Evolutionary conservation across 2,797 vertebrate genomes (phyloP).

Genomic region (Alauda arvensis): DNA sequence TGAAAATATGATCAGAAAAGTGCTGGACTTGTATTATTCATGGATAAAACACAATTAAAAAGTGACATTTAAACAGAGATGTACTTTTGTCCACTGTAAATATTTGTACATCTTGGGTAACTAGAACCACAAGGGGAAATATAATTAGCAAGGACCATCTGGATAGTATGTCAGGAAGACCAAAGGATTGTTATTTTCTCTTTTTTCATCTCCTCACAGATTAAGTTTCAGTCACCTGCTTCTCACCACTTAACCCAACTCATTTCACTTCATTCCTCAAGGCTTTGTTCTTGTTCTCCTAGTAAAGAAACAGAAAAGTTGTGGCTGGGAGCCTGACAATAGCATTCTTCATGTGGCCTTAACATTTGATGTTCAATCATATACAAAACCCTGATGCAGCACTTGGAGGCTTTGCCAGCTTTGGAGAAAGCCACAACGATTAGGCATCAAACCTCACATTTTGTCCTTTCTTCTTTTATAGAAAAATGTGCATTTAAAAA

Average conservation of each 20-base stretch:
- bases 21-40: not conserved
- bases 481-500: not conserved
- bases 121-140: not conserved
- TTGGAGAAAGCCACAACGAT: not conserved
- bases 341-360: not conserved
- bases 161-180: not conserved
- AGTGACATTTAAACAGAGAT: not conserved
- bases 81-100: not conserved
- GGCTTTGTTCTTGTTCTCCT: not conserved
- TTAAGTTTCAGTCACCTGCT: not conserved
- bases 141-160: not conserved
- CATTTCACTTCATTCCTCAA: not conserved
- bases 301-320: not conserved
- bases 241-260: not conserved
- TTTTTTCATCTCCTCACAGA: not conserved
- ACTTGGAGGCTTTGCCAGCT: not conserved
- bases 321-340: not conserved
- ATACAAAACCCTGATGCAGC: not conserved
- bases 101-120: constrained; percentile 12
- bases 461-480: not conserved
- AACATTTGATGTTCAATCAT: not conserved
- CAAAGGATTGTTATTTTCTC: not conserved
- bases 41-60: not conserved
- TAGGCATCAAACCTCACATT: not conserved
- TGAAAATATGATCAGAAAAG: not conserved